Evolutionary conservation across 35 echinoderm and acorn worm species (phyloP).

Genomic region (Ptychodera flava): DNA sequence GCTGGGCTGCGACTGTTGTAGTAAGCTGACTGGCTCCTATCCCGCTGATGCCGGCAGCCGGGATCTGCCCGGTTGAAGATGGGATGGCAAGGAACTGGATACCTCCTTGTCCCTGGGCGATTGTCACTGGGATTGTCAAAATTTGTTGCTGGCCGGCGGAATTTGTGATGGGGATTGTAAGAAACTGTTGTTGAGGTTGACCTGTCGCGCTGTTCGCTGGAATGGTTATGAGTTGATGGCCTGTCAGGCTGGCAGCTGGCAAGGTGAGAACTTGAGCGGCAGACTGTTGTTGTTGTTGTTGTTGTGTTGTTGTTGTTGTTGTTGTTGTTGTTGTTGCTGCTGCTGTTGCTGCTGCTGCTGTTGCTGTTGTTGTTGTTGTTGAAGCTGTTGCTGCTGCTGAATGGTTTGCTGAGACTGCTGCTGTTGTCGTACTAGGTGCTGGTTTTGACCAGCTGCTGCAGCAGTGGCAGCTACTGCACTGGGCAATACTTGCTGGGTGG

Average conservation of each 20-base stretch:
- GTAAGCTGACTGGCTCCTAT: background rate
- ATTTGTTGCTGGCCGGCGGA: constrained; percentile 97
- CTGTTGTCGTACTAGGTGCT: background rate
- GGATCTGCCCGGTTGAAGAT: constrained; percentile 63
- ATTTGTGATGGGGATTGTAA: constrained; percentile 96
- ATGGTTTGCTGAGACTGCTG: background rate
- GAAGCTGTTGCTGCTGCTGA: constrained; percentile 15
- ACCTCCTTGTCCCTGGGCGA: constrained; percentile 90
- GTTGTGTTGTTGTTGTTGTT: background rate
- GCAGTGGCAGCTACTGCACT: constrained; percentile 9
- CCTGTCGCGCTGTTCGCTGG: constrained; percentile 26
- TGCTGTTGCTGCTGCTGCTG: constrained; percentile 29
- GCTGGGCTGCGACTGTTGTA: background rate
- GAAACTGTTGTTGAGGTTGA: constrained; percentile 59
- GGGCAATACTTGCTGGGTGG: constrained; percentile 3
- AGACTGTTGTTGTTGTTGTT: background rate
- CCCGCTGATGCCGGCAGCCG: constrained; percentile 7
- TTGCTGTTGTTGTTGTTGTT: constrained; percentile 35
- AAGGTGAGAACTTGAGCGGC: background rate
- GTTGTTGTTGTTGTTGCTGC: constrained; percentile 14
- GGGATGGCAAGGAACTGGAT: constrained; percentile 94
- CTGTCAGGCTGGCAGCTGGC: background rate
- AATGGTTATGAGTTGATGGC: constrained; percentile 74
- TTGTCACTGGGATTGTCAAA: constrained; percentile 84
- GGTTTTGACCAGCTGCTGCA: background rate